These are phyloP conservation scores for Stegodyphus dumicola DNA, from an alignment of 1,140 invertebrate species.

Conservation along the genomic window DNA sequence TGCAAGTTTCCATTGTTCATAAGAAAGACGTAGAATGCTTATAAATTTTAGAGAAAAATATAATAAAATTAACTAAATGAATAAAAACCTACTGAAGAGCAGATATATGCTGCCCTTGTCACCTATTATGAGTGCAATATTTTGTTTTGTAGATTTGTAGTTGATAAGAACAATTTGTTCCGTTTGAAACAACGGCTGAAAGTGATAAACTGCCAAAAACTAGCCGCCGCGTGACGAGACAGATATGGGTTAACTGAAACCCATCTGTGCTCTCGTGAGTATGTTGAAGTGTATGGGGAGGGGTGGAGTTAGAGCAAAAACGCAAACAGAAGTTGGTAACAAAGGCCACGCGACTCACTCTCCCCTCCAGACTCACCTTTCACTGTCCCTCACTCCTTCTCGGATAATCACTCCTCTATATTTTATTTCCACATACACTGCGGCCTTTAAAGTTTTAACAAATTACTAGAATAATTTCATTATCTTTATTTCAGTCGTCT, in stretches of 20 bases:
- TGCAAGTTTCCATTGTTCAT: too few relatives aligned
- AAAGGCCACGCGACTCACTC: slow-evolving; percentile 41
- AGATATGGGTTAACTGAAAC: slow-evolving; percentile 9
- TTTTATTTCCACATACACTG: too few relatives aligned
- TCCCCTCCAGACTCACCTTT: slow-evolving; percentile 10
- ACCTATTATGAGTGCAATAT: background rate
- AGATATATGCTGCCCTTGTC: too few relatives aligned
- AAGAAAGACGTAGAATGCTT: too few relatives aligned
- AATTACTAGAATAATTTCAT: too few relatives aligned
- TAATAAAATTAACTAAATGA: too few relatives aligned
- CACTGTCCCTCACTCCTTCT: background rate
- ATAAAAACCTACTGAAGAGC: too few relatives aligned
- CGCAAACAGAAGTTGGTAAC: slow-evolving; percentile 29
- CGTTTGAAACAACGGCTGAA: background rate
- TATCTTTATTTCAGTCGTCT: too few relatives aligned
- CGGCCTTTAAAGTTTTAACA: too few relatives aligned
- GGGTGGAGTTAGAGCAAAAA: background rate
- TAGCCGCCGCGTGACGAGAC: background rate
- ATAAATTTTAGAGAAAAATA: too few relatives aligned
- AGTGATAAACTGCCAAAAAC: slow-evolving; percentile 29
- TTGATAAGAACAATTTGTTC: background rate
- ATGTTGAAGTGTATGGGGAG: background rate
- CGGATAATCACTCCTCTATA: too few relatives aligned
- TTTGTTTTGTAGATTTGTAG: background rate
- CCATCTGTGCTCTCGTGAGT: slow-evolving; percentile 5